phyloP scores from a whole-genome alignment of 2,888 invertebrate species.

The Meandrusa payeni region DNA sequence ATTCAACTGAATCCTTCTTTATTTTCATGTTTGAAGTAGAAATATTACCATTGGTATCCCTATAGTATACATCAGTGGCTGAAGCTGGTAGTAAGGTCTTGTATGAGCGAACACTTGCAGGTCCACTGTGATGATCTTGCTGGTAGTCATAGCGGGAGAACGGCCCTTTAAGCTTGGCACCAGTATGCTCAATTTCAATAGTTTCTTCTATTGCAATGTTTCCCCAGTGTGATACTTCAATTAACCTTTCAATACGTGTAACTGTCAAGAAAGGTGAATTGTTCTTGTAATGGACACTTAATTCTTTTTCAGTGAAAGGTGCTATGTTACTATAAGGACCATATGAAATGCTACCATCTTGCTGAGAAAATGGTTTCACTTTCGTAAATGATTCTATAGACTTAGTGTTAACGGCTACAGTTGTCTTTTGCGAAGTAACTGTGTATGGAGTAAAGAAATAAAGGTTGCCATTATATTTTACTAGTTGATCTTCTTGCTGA shows the following conservation, averaged over 20 bases:
- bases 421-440: slow-evolving; percentile 90
- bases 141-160: slow-evolving; percentile 99
- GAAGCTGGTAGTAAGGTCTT: slow-evolving; percentile 92
- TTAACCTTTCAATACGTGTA: slow-evolving; percentile 89
- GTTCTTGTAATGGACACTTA: slow-evolving; percentile 96
- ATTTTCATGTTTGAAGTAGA: slow-evolving; percentile 96
- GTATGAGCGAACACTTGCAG: slow-evolving; percentile 95
- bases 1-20: slow-evolving; percentile 94
- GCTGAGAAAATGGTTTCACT: slow-evolving; percentile 88
- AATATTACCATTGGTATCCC: slow-evolving; percentile 99
- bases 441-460: slow-evolving; percentile 92
- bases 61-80: slow-evolving; percentile 97
- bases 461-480: slow-evolving; percentile 91
- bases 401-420: slow-evolving; percentile 87
- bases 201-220: slow-evolving; percentile 98
- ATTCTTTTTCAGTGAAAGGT: slow-evolving; percentile 80
- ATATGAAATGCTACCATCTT: slow-evolving; percentile 91
- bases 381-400: slow-evolving; percentile 91
- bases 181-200: slow-evolving; percentile 94
- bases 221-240: slow-evolving; percentile 99
- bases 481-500: slow-evolving; percentile 96
- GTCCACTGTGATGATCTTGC: slow-evolving; percentile 92
- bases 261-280: slow-evolving; percentile 98
- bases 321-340: slow-evolving; percentile 92
- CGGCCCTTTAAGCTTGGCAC: slow-evolving; percentile 95